Evolutionary conservation across 2,113 vertebrate genomes (phyloP), one percentile per base, ranked within the genome.

Genomic region (Lipophrys pholis): DNA sequence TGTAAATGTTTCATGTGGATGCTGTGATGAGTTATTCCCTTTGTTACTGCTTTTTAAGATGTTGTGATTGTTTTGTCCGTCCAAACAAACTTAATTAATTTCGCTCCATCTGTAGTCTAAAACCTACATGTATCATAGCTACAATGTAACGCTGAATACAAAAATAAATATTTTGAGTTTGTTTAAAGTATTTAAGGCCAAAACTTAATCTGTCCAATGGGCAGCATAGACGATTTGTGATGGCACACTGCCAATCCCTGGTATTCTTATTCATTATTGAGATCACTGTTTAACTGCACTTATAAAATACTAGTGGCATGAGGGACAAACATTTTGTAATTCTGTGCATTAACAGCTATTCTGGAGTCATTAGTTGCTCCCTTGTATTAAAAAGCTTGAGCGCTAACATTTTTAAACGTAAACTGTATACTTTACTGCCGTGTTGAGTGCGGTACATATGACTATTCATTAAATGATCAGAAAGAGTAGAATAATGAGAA

Each of bases 41-140:
- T 71, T 81, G 54, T 55, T 68, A 15, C 66, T 55, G 36, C 45
- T 46, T 64, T 76, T 67, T 70, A 36, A 70, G 54, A 55, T 71
- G n/a, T 12, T 71, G n/a, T 12, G 16, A 35, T 49, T 36, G 14
- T 74, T 38, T 71, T 71, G n/a, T 73, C 50, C 0, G 0, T 45
- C 5, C 7, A 15, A 6, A 53, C 16, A 36, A 5, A 53, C 9
- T 39, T 38, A 54, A 42, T 64, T 12, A 15, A 49, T 39, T 49
- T 6, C 3, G 1, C 11, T 3, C 63, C 7, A 35, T 69, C 51
- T 69, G 6, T 39, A 63, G 53, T 16, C 35, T 76, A 7, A 4
- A n/a, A n/a, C 45, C 50, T 17, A 59, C 12, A 58, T 14, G 6
- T 11, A 9, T 14, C 40, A 41, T 42, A 43, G 9, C 35, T 57